Conservation (phyloP, 2,888 invertebrate species). For the Lamellibrachia satsuma region DNA sequence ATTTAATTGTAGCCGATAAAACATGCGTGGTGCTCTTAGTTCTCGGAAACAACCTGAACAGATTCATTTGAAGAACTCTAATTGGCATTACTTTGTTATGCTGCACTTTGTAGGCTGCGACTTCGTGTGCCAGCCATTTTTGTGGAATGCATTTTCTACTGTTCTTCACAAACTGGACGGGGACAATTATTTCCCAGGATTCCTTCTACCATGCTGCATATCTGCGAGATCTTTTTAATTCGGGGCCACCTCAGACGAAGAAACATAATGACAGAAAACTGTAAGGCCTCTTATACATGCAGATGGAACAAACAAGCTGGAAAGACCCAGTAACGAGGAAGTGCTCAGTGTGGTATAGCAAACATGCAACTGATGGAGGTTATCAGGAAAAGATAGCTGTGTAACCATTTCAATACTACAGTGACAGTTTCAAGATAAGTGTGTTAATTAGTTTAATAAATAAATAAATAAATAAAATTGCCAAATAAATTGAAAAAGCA, state of each 20-base stretch:
- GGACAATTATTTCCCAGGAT: neutral
- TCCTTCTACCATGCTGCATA: neutral
- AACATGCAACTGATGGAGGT: neutral
- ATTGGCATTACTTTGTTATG: neutral
- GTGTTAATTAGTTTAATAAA: no score
- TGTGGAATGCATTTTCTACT: neutral
- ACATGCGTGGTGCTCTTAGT: neutral
- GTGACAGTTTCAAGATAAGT: no score
- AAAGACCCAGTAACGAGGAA: neutral
- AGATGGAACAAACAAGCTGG: neutral
- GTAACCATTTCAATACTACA: neutral
- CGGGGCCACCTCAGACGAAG: neutral
- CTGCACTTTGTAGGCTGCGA: neutral
- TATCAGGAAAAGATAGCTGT: neutral
- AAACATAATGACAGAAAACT: neutral
- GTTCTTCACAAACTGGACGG: neutral
- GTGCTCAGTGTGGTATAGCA: neutral
- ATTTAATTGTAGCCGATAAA: slow-evolving; percentile 10
- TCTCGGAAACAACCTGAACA: neutral
- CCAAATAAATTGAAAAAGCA: no score
- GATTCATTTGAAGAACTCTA: neutral
- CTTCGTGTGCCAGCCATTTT: neutral
- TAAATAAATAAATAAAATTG: no score
- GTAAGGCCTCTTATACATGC: neutral
- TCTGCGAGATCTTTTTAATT: neutral